Conservation (phyloP, 1,140 invertebrate species). For the Drosophila setifemur region DNA sequence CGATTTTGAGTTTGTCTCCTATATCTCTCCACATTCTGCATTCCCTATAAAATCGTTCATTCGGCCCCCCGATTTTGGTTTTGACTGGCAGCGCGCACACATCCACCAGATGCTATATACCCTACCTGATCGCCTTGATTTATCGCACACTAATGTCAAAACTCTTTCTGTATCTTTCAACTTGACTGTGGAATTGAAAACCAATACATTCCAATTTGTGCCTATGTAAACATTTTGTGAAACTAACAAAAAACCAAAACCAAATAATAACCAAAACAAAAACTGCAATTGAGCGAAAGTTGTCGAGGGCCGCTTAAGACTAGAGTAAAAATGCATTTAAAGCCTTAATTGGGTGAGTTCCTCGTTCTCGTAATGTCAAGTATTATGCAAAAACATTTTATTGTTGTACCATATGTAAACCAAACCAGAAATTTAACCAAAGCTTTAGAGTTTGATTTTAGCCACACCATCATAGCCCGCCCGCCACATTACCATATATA, state of each 20-base stretch:
- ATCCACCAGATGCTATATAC: constrained; percentile 6
- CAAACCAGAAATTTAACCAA: constrained; percentile 34
- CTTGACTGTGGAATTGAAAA: constrained; percentile 69
- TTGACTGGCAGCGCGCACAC: constrained; percentile 25
- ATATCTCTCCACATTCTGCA: neutral
- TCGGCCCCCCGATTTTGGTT: constrained; percentile 8
- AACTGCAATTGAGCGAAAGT: constrained; percentile 73
- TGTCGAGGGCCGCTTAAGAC: constrained; percentile 72
- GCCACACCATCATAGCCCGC: constrained; percentile 29
- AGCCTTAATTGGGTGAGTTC: constrained; percentile 77
- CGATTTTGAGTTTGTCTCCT: constrained; percentile 36
- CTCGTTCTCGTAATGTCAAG: constrained; percentile 39
- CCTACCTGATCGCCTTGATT: constrained; percentile 22
- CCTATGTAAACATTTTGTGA: constrained; percentile 47
- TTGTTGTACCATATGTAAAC: constrained; percentile 58
- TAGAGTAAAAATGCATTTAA: constrained; percentile 73
- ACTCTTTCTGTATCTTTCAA: constrained; percentile 80
- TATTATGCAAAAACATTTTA: constrained; percentile 33
- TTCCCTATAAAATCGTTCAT: too few species aligned
- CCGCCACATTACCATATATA: constrained; percentile 1
- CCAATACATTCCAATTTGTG: constrained; percentile 50
- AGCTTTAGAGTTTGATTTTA: constrained; percentile 43
- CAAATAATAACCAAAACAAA: constrained; percentile 44
- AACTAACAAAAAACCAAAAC: constrained; percentile 30
- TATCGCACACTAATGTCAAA: constrained; percentile 75